Percentiles rank a stretch among this genome's conserved stretches.
Evolutionary conservation across 2,113 vertebrate species (phyloP).

Genomic region (Bothrops jararaca): DNA sequence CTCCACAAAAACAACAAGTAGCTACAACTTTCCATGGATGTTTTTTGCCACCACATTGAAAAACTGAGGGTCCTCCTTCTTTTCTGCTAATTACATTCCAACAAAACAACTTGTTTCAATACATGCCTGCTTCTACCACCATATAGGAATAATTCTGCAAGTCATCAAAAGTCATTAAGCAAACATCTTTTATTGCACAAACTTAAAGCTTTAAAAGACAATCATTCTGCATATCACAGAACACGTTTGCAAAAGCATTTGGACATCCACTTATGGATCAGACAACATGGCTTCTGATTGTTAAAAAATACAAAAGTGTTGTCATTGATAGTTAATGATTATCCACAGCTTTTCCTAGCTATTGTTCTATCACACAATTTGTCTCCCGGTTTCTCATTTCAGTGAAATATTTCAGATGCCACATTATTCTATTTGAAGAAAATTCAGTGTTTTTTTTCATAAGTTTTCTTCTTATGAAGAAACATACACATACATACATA

Average conservation of each 20-base stretch:
- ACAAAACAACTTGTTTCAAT: not conserved
- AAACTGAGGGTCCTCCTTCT: not conserved
- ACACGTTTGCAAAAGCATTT: slow-evolving; percentile 30
- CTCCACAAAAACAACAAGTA: not conserved
- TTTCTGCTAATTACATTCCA: not conserved
- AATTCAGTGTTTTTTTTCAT: not conserved
- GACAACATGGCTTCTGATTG: slow-evolving; percentile 34
- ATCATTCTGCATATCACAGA: not conserved
- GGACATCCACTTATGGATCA: slow-evolving; percentile 47
- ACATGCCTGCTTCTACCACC: not conserved
- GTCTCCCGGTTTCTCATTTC: not conserved
- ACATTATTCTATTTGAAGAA: not conserved
- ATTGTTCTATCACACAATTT: not conserved
- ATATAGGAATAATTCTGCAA: not conserved
- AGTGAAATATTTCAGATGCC: not conserved
- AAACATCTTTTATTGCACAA: not conserved
- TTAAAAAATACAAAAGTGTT: slow-evolving; percentile 47
- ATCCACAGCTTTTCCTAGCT: slow-evolving; percentile 38
- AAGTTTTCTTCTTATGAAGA: not conserved
- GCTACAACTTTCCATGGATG: not conserved
- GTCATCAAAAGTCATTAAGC: not conserved
- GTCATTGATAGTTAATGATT: slow-evolving; percentile 54
- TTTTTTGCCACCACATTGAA: not conserved
- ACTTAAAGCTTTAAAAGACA: not conserved
- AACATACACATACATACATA: not conserved